Evolutionary conservation across 2,888 invertebrate genomes (phyloP).

Genomic region (Tholera decimalis): DNA sequence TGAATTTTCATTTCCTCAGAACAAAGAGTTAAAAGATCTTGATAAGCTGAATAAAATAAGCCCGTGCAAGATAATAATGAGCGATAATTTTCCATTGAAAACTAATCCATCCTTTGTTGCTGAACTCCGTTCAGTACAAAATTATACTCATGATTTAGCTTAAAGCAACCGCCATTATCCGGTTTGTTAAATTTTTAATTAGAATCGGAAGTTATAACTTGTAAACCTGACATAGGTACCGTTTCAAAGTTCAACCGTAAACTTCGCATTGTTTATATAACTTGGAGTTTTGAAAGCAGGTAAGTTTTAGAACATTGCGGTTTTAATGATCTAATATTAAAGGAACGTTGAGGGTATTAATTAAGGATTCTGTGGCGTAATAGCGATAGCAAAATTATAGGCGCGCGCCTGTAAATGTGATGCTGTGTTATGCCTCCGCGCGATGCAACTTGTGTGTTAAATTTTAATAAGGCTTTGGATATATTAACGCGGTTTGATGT

Average conservation of each 20-base stretch:
- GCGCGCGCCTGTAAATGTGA: constrained; percentile 65
- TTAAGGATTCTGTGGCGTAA: constrained; percentile 87
- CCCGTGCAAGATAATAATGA: constrained; percentile 12
- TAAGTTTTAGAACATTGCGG: constrained; percentile 90
- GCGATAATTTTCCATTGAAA: constrained; percentile 37
- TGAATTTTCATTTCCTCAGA: neutral
- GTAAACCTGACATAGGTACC: constrained; percentile 86
- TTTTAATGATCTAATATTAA: constrained; percentile 91
- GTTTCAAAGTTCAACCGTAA: constrained; percentile 86
- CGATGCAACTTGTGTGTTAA: constrained; percentile 64
- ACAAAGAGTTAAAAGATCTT: constrained; percentile 4
- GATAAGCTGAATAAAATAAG: constrained; percentile 23
- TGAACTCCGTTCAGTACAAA: constrained; percentile 60
- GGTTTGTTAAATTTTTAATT: constrained; percentile 89
- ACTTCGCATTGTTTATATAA: constrained; percentile 90
- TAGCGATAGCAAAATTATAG: constrained; percentile 83
- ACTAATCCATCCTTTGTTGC: constrained; percentile 48
- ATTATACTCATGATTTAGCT: constrained; percentile 74
- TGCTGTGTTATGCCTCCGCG: constrained; percentile 31
- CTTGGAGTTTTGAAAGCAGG: constrained; percentile 86
- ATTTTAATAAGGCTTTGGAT: constrained; percentile 64
- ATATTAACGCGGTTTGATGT: constrained; percentile 49
- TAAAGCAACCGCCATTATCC: constrained; percentile 78
- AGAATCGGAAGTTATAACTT: constrained; percentile 85
- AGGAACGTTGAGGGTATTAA: constrained; percentile 89